A percentile compares a stretch with the other conserved stretches of the same genome.
phyloP scores from a whole-genome alignment of 1,140 invertebrate genomes.

The Drosophila mauritiana region DNA sequence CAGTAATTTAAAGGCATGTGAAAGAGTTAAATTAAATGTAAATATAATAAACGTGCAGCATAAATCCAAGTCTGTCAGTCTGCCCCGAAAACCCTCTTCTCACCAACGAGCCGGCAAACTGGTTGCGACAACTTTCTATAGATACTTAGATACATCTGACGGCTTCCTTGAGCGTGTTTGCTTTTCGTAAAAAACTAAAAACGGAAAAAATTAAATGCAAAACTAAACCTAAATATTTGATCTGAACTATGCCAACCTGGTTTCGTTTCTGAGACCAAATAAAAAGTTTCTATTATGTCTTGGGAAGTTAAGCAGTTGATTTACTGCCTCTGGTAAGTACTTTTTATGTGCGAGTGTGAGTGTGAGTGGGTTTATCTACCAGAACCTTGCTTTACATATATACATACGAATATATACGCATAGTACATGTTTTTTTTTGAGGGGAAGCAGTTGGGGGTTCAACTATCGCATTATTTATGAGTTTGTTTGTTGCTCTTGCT shows the following conservation, averaged over 20 bases:
- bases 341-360: slow-evolving; percentile 9
- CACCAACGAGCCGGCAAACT: slow-evolving; percentile 52
- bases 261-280: slow-evolving; percentile 47
- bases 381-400: slow-evolving; percentile 39
- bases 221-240: slow-evolving; percentile 76
- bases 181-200: slow-evolving; percentile 12
- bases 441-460: slow-evolving; percentile 7
- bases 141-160: slow-evolving; percentile 56
- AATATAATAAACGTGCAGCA: slow-evolving; percentile 79
- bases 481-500: slow-evolving; percentile 42
- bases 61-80: slow-evolving; percentile 77
- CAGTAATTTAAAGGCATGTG: slow-evolving; percentile 55
- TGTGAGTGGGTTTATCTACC: slow-evolving; percentile 58
- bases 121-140: slow-evolving; percentile 83
- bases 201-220: slow-evolving; percentile 64
- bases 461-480: slow-evolving; percentile 56
- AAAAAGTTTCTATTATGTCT: slow-evolving; percentile 44
- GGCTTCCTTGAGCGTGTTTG: slow-evolving; percentile 67
- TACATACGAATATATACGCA: not conserved
- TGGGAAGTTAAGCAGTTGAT: slow-evolving; percentile 67
- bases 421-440: not conserved
- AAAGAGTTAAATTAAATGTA: slow-evolving; percentile 77
- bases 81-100: slow-evolving; percentile 33
- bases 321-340: slow-evolving; percentile 60
- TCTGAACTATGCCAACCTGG: slow-evolving; percentile 76